These are phyloP conservation scores for Orussus abietinus DNA, from an alignment of 1,140 invertebrate genomes.

Conservation along the genomic window DNA sequence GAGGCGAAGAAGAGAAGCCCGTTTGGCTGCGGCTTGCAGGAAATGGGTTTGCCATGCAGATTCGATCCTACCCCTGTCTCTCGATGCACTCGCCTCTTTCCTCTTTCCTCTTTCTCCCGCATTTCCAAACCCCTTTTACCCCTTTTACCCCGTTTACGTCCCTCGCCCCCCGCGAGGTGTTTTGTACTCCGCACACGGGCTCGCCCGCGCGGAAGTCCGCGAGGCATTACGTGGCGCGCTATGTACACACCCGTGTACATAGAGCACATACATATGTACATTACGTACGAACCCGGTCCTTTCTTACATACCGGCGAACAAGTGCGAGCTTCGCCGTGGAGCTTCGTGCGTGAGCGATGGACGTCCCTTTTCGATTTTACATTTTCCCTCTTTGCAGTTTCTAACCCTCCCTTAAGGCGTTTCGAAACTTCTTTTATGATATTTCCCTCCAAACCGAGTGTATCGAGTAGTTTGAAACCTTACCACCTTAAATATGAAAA, in stretches of 20 bases:
- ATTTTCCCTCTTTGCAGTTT: slow-evolving; percentile 8
- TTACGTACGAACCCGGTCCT: not conserved
- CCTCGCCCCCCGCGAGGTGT: slow-evolving; percentile 17
- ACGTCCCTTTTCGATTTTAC: too few relatives aligned
- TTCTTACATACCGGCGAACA: not conserved
- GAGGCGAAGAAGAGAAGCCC: too few relatives aligned
- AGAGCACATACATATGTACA: too few relatives aligned
- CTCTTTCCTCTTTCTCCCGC: not conserved
- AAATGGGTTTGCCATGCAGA: slow-evolving; percentile 34
- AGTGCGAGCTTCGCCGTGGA: too few relatives aligned
- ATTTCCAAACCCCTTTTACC: not conserved
- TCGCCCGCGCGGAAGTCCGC: slow-evolving; percentile 16
- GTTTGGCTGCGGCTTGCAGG: too few relatives aligned
- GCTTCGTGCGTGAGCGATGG: too few relatives aligned
- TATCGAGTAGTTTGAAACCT: too few relatives aligned
- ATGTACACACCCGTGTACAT: too few relatives aligned
- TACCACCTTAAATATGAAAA: too few relatives aligned
- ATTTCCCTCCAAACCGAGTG: too few relatives aligned
- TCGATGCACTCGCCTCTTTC: slow-evolving; percentile 17
- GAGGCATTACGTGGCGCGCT: too few relatives aligned
- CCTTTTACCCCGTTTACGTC: slow-evolving; percentile 1
- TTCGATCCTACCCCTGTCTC: slow-evolving; percentile 24
- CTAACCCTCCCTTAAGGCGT: slow-evolving; percentile 25
- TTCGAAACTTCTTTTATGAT: too few relatives aligned
- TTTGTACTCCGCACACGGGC: slow-evolving; percentile 17